Evolutionary conservation across 2,113 vertebrate species (phyloP).

Genomic region (Sinocyclocheilus anshuiensis): DNA sequence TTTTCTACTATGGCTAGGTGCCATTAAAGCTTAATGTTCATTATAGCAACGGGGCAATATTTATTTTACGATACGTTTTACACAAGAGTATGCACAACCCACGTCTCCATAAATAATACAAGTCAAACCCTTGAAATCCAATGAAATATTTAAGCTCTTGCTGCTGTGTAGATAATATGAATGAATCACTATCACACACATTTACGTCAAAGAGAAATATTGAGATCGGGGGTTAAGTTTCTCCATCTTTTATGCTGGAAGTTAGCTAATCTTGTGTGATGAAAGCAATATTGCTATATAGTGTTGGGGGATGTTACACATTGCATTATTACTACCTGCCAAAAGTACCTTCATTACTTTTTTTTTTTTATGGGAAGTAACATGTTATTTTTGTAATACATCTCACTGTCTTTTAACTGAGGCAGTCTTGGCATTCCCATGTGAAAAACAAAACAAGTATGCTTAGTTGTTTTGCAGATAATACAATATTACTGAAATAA

Average conservation of each 20-base stretch:
- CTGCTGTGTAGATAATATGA: conserved; percentile 55
- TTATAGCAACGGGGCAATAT: conserved; percentile 52
- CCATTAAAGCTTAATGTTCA: conserved; percentile 58
- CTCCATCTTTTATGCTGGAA: conserved; percentile 13
- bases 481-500: no score
- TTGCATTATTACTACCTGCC: no score
- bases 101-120: conserved; percentile 67
- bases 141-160: conserved; percentile 66
- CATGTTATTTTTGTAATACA: no score
- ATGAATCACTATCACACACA: conserved; percentile 51
- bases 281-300: background rate
- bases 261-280: background rate
- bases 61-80: conserved; percentile 60
- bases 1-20: conserved; percentile 55
- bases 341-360: no score
- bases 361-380: no score
- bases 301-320: background rate
- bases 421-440: no score
- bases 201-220: conserved; percentile 41
- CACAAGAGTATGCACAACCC: conserved; percentile 36
- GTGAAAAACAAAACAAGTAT: no score
- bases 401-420: no score
- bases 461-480: no score
- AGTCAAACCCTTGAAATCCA: conserved; percentile 58
- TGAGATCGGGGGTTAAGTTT: background rate